Evolutionary conservation across 2,888 invertebrate genomes (phyloP).

Genomic region (Crepidodera aurea): DNA sequence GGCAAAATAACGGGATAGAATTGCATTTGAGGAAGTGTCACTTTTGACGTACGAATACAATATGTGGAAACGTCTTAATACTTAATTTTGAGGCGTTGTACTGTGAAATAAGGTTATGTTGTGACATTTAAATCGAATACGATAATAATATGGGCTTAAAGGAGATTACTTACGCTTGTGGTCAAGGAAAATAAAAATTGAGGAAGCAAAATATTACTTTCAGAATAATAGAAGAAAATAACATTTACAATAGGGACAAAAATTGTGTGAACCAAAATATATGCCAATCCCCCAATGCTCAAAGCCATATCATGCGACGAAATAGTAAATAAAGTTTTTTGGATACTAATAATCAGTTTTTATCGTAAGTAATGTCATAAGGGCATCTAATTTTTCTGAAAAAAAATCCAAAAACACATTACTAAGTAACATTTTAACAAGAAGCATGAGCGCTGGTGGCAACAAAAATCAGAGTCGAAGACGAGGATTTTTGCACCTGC

Average conservation of each 20-base stretch:
- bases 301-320: too few relatives aligned
- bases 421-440: too few relatives aligned
- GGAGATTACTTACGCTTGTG: slow-evolving; percentile 1
- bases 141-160: not conserved
- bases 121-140: not conserved
- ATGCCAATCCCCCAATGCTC: too few relatives aligned
- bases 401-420: too few relatives aligned
- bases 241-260: not conserved
- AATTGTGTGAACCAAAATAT: too few relatives aligned
- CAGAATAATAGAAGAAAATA: not conserved
- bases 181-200: not conserved
- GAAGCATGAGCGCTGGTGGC: too few relatives aligned
- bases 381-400: too few relatives aligned
- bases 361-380: too few relatives aligned
- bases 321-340: too few relatives aligned
- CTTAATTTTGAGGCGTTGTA: slow-evolving; percentile 10
- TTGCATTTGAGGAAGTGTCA: slow-evolving; percentile 29
- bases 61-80: slow-evolving; percentile 1
- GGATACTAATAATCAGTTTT: too few relatives aligned
- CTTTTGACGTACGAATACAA: slow-evolving; percentile 10
- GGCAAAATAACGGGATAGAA: slow-evolving; percentile 26
- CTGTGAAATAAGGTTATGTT: slow-evolving; percentile 17
- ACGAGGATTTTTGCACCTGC: too few relatives aligned
- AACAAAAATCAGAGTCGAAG: too few relatives aligned
- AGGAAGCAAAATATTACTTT: slow-evolving; percentile 2